A percentile compares a stretch with the other conserved stretches of the same genome.
Conservation (phyloP, 2,113 vertebrate genomes). For the Tonatia bakeri region DNA sequence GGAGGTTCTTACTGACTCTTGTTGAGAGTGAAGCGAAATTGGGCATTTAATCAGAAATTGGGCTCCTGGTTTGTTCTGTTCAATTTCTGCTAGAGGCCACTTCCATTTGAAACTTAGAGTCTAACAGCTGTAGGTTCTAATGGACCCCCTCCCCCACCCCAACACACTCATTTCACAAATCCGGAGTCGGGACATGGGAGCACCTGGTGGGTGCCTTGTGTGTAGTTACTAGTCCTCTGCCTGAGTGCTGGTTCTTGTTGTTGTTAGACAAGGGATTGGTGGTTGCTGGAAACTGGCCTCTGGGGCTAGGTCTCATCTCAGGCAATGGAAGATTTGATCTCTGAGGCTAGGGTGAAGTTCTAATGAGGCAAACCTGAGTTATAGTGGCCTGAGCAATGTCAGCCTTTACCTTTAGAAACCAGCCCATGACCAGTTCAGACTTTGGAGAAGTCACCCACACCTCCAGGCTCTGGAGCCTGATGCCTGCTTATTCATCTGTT, state of each 20-base stretch:
- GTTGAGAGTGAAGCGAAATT: not conserved
- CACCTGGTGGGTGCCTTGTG: not conserved
- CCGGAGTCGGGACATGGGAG: not conserved
- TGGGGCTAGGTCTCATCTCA: not conserved
- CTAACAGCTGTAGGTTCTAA: not conserved
- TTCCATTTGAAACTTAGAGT: not conserved
- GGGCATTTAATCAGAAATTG: not conserved
- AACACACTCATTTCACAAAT: not conserved
- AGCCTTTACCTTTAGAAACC: not conserved
- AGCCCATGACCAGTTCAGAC: not conserved
- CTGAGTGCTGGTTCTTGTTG: not conserved
- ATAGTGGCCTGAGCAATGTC: not conserved
- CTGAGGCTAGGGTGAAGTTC: not conserved
- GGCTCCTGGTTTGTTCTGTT: no score
- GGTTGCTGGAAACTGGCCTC: not conserved
- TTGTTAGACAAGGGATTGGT: not conserved
- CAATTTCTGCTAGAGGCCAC: not conserved
- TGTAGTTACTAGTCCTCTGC: not conserved
- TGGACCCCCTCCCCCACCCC: not conserved
- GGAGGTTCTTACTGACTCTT: not conserved
- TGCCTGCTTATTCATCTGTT: rapidly evolving
- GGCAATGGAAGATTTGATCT: not conserved
- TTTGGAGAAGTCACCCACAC: not conserved
- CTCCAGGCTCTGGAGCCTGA: not conserved
- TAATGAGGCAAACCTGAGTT: not conserved